A percentile compares a stretch with the other conserved stretches of the same genome.
Conservation (phyloP, 2,888 invertebrate genomes). For the Heliconius charithonia region DNA sequence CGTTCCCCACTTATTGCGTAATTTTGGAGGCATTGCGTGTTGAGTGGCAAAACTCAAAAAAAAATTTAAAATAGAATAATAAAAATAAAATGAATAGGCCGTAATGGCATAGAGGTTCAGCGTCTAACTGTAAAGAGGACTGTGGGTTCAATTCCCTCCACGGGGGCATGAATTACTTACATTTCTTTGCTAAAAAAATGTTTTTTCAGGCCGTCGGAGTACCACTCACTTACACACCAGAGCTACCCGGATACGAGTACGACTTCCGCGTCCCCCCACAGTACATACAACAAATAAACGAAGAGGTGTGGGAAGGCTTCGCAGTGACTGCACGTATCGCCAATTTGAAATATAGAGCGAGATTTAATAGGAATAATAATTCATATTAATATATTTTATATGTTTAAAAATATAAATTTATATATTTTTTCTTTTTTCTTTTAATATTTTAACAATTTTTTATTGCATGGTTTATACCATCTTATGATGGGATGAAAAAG, state of each 20-base stretch:
- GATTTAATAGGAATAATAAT: constrained; percentile 22
- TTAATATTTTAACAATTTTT: background rate
- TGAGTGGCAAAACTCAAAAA: too few species aligned
- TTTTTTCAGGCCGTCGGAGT: constrained; percentile 56
- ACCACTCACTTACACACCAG: constrained; percentile 65
- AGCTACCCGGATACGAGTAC: constrained; percentile 61
- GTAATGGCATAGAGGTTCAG: too few species aligned
- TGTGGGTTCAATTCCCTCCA: too few species aligned
- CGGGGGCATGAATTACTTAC: too few species aligned
- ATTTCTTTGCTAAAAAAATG: too few species aligned
- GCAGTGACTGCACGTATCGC: constrained; percentile 60
- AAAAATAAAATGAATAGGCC: too few species aligned
- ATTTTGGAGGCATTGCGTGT: too few species aligned
- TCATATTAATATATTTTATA: background rate
- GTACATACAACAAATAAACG: constrained; percentile 61
- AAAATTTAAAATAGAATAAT: too few species aligned
- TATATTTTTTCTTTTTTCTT: background rate
- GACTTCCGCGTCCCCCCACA: constrained; percentile 59
- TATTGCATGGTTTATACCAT: too few species aligned
- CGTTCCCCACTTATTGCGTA: too few species aligned
- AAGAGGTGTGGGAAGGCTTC: constrained; percentile 66
- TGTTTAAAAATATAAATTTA: background rate
- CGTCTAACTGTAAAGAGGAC: too few species aligned
- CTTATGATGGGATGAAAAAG: background rate
- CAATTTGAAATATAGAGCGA: constrained; percentile 52